Conservation (phyloP, 2,888 invertebrate genomes). For the Pyrocoelia pectoralis region DNA sequence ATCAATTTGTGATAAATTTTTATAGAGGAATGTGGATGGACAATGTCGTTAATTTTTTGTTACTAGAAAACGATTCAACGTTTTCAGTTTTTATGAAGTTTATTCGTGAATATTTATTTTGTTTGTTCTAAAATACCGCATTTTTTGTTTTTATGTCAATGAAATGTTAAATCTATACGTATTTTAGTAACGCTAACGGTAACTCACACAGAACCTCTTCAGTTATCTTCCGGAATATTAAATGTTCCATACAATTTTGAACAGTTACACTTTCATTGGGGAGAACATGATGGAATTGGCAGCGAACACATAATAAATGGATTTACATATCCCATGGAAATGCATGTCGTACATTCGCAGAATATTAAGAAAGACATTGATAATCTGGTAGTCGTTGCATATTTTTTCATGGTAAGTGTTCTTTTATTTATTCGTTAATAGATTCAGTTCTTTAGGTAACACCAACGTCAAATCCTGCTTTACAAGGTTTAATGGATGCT, state of each 20-base stretch:
- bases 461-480: slow-evolving; percentile 1
- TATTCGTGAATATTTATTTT: too few species aligned
- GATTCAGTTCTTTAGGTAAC: slow-evolving; percentile 13
- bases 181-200: slow-evolving; percentile 18
- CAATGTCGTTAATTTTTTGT: too few species aligned
- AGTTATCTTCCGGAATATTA: slow-evolving; percentile 14
- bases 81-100: too few species aligned
- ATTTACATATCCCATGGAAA: slow-evolving; percentile 21
- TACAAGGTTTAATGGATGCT: slow-evolving; percentile 16
- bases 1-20: too few species aligned
- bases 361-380: slow-evolving; percentile 6
- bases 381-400: slow-evolving; percentile 12
- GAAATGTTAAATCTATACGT: too few species aligned
- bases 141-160: too few species aligned
- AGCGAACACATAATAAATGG: slow-evolving; percentile 27
- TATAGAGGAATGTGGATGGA: too few species aligned
- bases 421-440: not conserved
- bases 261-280: slow-evolving; percentile 31
- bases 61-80: too few species aligned
- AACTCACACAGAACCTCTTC: not conserved
- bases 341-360: slow-evolving; percentile 24
- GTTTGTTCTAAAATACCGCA: too few species aligned
- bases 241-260: slow-evolving; percentile 14
- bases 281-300: slow-evolving; percentile 11
- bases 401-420: slow-evolving; percentile 21